Evolutionary conservation across 2,113 vertebrate species (phyloP).

Genomic region (Passer domesticus): DNA sequence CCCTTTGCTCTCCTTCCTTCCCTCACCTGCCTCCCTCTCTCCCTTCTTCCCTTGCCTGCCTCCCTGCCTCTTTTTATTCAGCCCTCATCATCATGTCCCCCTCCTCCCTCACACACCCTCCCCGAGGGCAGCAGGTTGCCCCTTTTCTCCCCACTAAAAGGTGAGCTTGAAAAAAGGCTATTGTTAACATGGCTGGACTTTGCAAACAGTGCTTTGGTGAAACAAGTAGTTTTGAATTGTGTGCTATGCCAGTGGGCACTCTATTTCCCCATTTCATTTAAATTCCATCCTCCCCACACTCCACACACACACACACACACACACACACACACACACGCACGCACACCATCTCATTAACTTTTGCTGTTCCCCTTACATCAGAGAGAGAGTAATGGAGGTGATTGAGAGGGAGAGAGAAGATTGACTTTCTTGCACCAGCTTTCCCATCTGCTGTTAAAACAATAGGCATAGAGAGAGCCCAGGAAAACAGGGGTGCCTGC

Average conservation of each 20-base stretch:
- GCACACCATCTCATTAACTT: background rate
- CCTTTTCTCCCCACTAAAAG: conserved; percentile 57
- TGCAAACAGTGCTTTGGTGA: conserved; percentile 25
- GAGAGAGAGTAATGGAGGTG: background rate
- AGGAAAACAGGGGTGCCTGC: background rate
- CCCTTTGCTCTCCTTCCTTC: background rate
- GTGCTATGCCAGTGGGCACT: background rate
- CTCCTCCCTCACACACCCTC: background rate
- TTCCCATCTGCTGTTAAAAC: background rate
- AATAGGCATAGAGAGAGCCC: background rate
- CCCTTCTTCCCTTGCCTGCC: background rate
- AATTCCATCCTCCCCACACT: background rate
- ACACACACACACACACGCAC: too few relatives aligned
- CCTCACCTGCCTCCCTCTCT: background rate
- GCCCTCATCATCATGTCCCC: background rate
- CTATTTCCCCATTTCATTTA: conserved; percentile 3
- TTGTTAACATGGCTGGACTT: conserved; percentile 23
- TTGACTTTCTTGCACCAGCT: background rate
- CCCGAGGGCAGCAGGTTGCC: conserved; percentile 21
- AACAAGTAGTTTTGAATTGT: conserved; percentile 52
- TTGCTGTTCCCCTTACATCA: background rate
- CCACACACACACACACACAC: too few relatives aligned
- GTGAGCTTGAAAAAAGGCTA: conserved; percentile 71
- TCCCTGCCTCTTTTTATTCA: conserved; percentile 2
- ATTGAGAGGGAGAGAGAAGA: background rate